Evolutionary conservation across 2,797 vertebrate genomes (phyloP).

Genomic region (Syngnathus rostellatus): DNA sequence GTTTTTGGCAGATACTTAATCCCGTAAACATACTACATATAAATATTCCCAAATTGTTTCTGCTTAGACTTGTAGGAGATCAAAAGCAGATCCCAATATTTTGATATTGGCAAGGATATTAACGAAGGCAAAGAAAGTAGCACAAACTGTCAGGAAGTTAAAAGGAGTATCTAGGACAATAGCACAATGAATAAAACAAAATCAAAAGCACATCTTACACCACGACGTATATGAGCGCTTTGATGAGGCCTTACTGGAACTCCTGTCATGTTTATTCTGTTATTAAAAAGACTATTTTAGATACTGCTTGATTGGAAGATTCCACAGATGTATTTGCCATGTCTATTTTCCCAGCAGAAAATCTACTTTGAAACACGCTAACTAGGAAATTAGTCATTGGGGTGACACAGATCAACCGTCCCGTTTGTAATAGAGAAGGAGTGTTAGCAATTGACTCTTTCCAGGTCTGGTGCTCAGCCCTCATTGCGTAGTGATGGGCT

Average conservation of each 20-base stretch:
- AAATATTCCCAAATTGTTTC: neutral
- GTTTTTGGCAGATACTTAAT: neutral
- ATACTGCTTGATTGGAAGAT: neutral
- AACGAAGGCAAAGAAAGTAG: neutral
- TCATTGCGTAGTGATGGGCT: conserved; percentile 21
- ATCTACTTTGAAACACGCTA: conserved; percentile 39
- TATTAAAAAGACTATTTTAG: neutral
- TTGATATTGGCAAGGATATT: neutral
- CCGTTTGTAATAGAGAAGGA: conserved; percentile 39
- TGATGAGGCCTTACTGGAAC: neutral
- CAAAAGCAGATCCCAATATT: conserved; percentile 4
- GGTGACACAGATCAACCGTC: conserved; percentile 39
- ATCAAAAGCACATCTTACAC: neutral
- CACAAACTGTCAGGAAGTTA: conserved; percentile 6
- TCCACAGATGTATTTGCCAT: neutral
- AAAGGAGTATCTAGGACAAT: neutral
- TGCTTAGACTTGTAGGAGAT: neutral
- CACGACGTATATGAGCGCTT: neutral
- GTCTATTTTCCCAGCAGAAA: conserved; percentile 26
- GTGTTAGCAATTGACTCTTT: conserved; percentile 42
- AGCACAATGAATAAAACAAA: neutral
- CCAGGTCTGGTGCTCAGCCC: conserved; percentile 34
- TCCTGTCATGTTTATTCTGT: neutral
- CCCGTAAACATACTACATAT: neutral
- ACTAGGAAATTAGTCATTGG: conserved; percentile 45